These are phyloP conservation scores for Struthio camelus DNA, from an alignment of 2,113 vertebrate genomes.

Conservation along the genomic window DNA sequence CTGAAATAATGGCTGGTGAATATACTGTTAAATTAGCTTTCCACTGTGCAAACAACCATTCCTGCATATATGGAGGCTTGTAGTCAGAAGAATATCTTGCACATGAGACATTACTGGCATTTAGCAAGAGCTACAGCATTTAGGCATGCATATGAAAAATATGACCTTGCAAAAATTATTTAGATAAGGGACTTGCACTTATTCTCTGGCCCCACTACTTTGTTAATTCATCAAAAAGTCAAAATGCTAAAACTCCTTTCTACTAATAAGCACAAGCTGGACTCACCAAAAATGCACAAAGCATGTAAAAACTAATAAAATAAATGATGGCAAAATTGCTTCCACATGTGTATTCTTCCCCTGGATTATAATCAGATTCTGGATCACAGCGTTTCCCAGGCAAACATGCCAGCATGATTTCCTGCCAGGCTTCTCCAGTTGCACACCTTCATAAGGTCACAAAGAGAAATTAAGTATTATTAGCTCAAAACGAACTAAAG, in stretches of 20 bases:
- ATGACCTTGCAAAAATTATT: not conserved
- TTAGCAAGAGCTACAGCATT: not conserved
- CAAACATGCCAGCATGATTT: conserved; percentile 97
- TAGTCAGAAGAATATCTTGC: not conserved
- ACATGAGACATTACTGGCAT: not conserved
- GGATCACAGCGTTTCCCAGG: conserved; percentile 94
- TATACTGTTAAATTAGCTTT: not conserved
- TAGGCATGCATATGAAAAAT: not conserved
- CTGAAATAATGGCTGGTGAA: not conserved
- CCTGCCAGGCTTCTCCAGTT: conserved; percentile 98
- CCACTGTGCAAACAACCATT: not conserved
- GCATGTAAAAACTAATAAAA: conserved; percentile 99
- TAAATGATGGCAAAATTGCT: conserved; percentile 97
- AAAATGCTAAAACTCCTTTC: not conserved
- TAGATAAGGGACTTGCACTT: not conserved
- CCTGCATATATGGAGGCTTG: not conserved
- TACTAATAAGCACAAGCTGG: not conserved
- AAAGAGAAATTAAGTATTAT: not conserved
- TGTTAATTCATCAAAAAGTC: not conserved
- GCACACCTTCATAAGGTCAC: conserved; percentile 84
- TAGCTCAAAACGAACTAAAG: not conserved
- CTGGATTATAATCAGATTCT: conserved; percentile 90
- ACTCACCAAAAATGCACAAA: conserved; percentile 95
- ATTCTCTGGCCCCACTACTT: not conserved
- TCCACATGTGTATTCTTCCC: conserved; percentile 93